Base-by-base conservation (phyloP, 2,888 invertebrate genomes). In the Andricus curvator region DNA sequence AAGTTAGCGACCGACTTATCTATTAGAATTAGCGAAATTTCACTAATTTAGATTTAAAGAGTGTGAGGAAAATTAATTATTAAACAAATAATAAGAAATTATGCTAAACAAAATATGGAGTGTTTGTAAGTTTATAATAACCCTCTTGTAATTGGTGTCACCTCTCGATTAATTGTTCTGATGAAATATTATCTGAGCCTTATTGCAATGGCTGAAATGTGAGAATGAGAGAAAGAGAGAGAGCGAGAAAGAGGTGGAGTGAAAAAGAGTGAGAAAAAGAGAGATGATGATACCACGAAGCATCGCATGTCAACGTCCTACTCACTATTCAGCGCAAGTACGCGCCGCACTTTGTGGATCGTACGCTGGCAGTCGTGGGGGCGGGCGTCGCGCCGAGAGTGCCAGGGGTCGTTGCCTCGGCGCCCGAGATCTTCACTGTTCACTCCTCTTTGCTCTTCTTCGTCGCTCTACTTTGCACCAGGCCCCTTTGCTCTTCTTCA, bases 321-420 rank as follows among this genome's bases (percentile, higher is more conserved):
- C 85, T 89, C 88, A 90, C 88, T 90, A 90, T 91, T 91, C 90
- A 90, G 90, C 88, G 89, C 91, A 89, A 90, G 90, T 90, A 88
- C 88, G 88, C 60, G 60, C 85, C 84, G 84, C 84, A 80, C 81
- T 82, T 85, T 82, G 82, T 79, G 80, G 84, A 85, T 85, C 85
- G 83, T 33, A 81, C 51, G 17, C n/a, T 56, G 84, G 82, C 82
- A 81, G 80, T 85, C 48, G 66, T 37, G 74, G 82, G 82, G 79
- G 85, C 84, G 85, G 85, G 85, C 86, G 85, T 85, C 83, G 86
- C 78, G 80, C 79, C 80, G 76, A 77, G 78, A 76, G 68, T 65
- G 78, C 74, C 79, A 86, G 89, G 88, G 91, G 89, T 91, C 90
- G 91, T 89, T 90, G 90, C 88, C 89, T 87, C 88, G 86, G 84